Evolutionary conservation across 1,140 invertebrate species (phyloP).

Genomic region (Sipha flava): DNA sequence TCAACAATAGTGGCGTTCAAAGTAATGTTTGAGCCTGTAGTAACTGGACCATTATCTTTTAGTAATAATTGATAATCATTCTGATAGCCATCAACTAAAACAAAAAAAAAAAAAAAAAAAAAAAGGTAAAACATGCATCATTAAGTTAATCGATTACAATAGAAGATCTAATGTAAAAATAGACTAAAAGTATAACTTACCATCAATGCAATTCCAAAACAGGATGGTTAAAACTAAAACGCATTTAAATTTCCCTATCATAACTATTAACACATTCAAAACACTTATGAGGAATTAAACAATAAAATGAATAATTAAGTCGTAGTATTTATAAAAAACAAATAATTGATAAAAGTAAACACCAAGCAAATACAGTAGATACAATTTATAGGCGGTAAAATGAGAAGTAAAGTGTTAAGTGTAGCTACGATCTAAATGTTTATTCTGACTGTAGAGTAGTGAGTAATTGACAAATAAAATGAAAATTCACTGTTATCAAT

Average conservation of each 20-base stretch:
- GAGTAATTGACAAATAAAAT: too few relatives aligned
- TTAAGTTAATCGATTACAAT: too few relatives aligned
- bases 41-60: neutral
- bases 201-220: neutral
- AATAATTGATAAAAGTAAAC: too few relatives aligned
- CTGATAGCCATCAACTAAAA: neutral
- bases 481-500: too few relatives aligned
- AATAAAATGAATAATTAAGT: neutral
- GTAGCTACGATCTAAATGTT: too few relatives aligned
- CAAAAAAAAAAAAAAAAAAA: neutral
- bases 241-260: neutral
- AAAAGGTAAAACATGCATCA: neutral
- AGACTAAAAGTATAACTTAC: neutral
- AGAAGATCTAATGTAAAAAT: neutral
- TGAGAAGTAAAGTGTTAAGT: too few relatives aligned
- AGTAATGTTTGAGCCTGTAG: neutral
- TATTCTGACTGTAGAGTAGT: too few relatives aligned
- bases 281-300: neutral
- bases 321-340: neutral
- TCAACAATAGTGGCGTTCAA: neutral
- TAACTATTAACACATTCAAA: neutral
- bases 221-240: neutral
- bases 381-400: too few relatives aligned
- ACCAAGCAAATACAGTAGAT: too few relatives aligned
- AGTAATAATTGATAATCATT: neutral